A percentile compares a stretch with the other conserved stretches of the same genome.
Evolutionary conservation across 2,888 invertebrate species (phyloP).

Genomic region (Rhagophthalmus giganteus): DNA sequence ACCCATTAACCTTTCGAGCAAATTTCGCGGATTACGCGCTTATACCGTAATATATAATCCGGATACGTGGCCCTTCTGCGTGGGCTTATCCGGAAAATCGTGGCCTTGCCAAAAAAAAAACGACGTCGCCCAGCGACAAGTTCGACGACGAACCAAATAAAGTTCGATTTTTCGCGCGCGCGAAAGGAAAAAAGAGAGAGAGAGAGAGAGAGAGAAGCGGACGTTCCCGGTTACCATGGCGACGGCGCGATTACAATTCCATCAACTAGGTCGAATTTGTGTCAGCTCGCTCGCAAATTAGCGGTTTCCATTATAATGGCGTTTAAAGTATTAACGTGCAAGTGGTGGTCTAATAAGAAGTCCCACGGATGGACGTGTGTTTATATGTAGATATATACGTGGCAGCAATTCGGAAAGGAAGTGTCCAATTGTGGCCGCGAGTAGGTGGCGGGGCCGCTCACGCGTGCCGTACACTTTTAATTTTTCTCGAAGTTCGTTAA

Average conservation of each 20-base stretch:
- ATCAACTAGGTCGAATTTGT: slow-evolving; percentile 17
- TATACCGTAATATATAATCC: too few relatives aligned
- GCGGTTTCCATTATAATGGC: slow-evolving; percentile 18
- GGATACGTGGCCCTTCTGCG: too few relatives aligned
- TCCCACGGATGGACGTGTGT: slow-evolving; percentile 28
- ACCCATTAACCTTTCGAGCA: too few relatives aligned
- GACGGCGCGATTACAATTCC: neutral
- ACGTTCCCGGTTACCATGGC: neutral
- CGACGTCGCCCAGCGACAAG: too few relatives aligned
- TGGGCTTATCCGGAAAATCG: too few relatives aligned
- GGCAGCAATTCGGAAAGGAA: slow-evolving; percentile 31
- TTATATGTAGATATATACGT: slow-evolving; percentile 14
- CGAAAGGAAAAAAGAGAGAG: too few relatives aligned
- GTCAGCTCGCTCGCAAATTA: slow-evolving; percentile 17
- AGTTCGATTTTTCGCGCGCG: too few relatives aligned
- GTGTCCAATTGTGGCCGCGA: slow-evolving; percentile 32
- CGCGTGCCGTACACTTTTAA: slow-evolving; percentile 28
- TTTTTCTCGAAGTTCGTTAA: slow-evolving; percentile 8
- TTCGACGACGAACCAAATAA: too few relatives aligned
- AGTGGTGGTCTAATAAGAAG: slow-evolving; percentile 26
- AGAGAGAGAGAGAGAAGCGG: too few relatives aligned
- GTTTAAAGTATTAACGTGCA: slow-evolving; percentile 21
- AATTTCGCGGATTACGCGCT: too few relatives aligned
- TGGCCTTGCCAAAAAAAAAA: too few relatives aligned
- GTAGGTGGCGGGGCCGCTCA: slow-evolving; percentile 32